phyloP scores from a whole-genome alignment of 2,888 invertebrate genomes.

The Molorchus minor region DNA sequence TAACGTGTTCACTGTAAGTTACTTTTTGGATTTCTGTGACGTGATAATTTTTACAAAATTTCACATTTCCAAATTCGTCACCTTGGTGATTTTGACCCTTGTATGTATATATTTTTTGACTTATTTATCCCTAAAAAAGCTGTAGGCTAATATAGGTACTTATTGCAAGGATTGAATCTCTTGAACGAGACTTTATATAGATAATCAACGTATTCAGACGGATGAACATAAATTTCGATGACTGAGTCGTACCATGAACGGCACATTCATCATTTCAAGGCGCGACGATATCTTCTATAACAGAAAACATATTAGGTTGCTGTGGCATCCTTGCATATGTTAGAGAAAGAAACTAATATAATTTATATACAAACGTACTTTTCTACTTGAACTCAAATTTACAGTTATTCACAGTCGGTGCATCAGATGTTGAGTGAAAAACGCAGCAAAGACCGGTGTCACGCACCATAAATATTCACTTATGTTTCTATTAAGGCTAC shows the following conservation, averaged over 20 bases:
- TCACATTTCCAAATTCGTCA: too few relatives aligned
- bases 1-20: too few relatives aligned
- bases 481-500: slow-evolving; percentile 64
- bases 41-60: too few relatives aligned
- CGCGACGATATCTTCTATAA: slow-evolving; percentile 49
- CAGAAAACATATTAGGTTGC: slow-evolving; percentile 41
- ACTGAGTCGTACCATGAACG: slow-evolving; percentile 56
- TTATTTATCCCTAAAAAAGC: too few relatives aligned
- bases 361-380: slow-evolving; percentile 38
- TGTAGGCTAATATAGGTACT: too few relatives aligned
- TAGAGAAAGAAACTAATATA: slow-evolving; percentile 38
- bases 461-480: slow-evolving; percentile 64
- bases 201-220: slow-evolving; percentile 47
- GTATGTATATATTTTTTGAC: too few relatives aligned
- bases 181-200: slow-evolving; percentile 36
- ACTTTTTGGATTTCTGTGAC: too few relatives aligned
- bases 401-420: slow-evolving; percentile 49
- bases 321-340: slow-evolving; percentile 25
- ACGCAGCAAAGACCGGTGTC: slow-evolving; percentile 60
- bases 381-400: slow-evolving; percentile 45
- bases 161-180: neutral
- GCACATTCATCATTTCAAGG: slow-evolving; percentile 57
- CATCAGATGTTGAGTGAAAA: slow-evolving; percentile 55
- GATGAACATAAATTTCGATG: slow-evolving; percentile 59
- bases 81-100: too few relatives aligned